Evolutionary conservation across 2,888 invertebrate genomes (phyloP), one percentile per base, ranked within the genome.

Genomic region (Psococerastis gibbosa): DNA sequence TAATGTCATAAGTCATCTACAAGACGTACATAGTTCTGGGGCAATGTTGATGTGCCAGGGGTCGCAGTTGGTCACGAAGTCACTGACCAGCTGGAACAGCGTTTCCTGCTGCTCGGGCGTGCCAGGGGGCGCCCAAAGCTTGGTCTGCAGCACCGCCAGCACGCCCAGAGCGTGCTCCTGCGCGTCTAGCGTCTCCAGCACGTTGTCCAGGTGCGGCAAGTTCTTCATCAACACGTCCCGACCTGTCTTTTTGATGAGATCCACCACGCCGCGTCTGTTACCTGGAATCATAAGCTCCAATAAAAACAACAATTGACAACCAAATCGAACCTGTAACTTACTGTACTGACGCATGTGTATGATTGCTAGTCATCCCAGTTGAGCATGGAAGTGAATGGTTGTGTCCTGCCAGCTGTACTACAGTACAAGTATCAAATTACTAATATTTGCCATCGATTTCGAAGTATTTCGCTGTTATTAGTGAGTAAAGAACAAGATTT

Each of bases 111-210:
- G 53, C 32, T 56, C 53, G 31, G 35, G 41, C 32, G 52, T 47
- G 9, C 51, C 49, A 15, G 75, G 69, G 47, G 73, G 60, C 43
- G 75, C 73, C 11, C 11, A 11, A 56, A 80, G 76, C 61, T 83
- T 82, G 2, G 82, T 84, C 54, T 77, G 78, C 51, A 94, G 65
- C 22, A 94, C 84, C 46, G 83, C 84, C 45, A 92, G 63, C 43
- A 89, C 78, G 41, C 89, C 92, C 46, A 92, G 64, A 6, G 91
- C 88, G 64, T 94, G 89, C 56, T 89, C 84, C 56, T 91, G 87
- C 46, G 85, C 68, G 59, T 91, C 85, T 47, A 94, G 68, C 1
- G 91, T 89, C 60, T 88, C 91, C 53, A 94, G 63, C 23, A 91
- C 89, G 60, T 81, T 89, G 58, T 83, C 87, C 51, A 94, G 67